These are phyloP conservation scores for Drosophila picticornis DNA, from an alignment of 2,888 invertebrate genomes.

Conservation along the genomic window DNA sequence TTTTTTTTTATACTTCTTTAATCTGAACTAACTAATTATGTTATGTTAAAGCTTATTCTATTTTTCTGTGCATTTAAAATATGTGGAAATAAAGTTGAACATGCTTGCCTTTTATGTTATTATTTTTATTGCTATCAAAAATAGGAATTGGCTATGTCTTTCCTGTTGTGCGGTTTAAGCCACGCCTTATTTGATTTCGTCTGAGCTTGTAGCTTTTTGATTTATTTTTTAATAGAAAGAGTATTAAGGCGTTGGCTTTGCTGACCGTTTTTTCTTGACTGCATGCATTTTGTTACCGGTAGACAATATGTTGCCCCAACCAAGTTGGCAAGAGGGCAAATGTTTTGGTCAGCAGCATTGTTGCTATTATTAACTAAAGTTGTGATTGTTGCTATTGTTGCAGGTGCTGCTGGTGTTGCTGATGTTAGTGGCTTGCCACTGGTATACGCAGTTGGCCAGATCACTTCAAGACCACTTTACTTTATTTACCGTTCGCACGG, in stretches of 20 bases:
- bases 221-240: not conserved
- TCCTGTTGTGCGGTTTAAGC: too few relatives aligned
- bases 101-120: too few relatives aligned
- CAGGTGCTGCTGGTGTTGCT: constrained; percentile 16
- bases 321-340: constrained; percentile 44
- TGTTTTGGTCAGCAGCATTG: constrained; percentile 38
- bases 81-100: too few relatives aligned
- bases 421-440: constrained; percentile 21
- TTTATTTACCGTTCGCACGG: constrained; percentile 64
- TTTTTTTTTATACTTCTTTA: too few relatives aligned
- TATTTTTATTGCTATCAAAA: too few relatives aligned
- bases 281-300: constrained; percentile 15
- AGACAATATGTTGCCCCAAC: constrained; percentile 30
- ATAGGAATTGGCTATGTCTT: too few relatives aligned
- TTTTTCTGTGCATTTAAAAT: too few relatives aligned
- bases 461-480: constrained; percentile 76
- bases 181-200: too few relatives aligned
- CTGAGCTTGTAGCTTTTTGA: too few relatives aligned
- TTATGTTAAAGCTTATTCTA: too few relatives aligned
- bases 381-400: constrained; percentile 22
- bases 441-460: constrained; percentile 35
- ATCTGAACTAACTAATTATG: too few relatives aligned
- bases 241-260: constrained; percentile 15
- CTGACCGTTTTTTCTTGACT: not conserved
- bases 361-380: constrained; percentile 13